Conservation (phyloP, 2,113 vertebrate genomes). For the Panurus biarmicus region DNA sequence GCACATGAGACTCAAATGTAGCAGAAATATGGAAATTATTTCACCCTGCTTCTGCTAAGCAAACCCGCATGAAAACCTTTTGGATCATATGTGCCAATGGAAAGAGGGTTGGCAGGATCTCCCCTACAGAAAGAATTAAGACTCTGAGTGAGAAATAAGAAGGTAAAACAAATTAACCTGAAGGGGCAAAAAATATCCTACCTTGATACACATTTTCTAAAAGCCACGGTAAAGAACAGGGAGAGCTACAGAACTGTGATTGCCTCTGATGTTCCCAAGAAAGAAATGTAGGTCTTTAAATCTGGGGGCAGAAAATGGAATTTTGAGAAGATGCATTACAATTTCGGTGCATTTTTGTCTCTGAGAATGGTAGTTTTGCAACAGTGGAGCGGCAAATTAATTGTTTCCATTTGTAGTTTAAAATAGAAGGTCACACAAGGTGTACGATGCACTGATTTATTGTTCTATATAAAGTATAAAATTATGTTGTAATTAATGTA, state of each 20-base stretch:
- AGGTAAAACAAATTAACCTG: conserved; percentile 16
- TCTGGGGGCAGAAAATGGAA: neutral
- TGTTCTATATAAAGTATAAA: conserved; percentile 19
- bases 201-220: neutral
- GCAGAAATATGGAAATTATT: neutral
- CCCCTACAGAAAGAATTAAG: conserved; percentile 14
- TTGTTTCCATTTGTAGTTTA: conserved; percentile 50
- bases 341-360: conserved; percentile 27
- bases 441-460: conserved; percentile 4
- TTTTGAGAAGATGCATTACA: neutral
- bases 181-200: conserved; percentile 15
- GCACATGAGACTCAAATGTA: neutral
- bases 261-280: neutral
- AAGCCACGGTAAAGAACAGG: neutral
- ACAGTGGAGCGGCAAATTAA: conserved; percentile 47
- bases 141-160: neutral
- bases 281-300: neutral
- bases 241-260: neutral
- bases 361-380: conserved; percentile 17
- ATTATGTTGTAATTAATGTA: conserved; percentile 26
- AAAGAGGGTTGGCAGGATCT: neutral
- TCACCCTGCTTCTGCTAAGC: neutral
- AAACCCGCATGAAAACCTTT: neutral
- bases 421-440: conserved; percentile 46
- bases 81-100: neutral